These are phyloP conservation scores for Acronicta alni DNA, from an alignment of 2,888 invertebrate genomes.

Conservation along the genomic window DNA sequence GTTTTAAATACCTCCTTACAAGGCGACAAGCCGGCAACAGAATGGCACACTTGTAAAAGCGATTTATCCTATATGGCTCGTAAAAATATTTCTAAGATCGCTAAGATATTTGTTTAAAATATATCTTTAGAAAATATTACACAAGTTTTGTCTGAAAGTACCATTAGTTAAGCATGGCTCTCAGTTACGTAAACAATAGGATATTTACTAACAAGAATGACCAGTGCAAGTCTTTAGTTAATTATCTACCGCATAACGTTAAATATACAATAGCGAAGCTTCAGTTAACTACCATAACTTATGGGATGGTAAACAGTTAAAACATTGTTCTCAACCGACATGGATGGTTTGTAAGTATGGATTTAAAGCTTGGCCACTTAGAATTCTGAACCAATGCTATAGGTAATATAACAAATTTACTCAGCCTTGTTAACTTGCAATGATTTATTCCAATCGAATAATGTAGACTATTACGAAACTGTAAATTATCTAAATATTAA, in stretches of 20 bases:
- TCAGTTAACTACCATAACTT: not conserved
- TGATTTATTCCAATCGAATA: too few species aligned
- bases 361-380: not conserved
- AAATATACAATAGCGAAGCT: not conserved
- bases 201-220: not conserved
- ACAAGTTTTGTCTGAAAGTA: not conserved
- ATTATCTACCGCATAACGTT: not conserved
- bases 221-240: not conserved
- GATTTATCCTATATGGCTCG: conserved; percentile 6
- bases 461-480: too few species aligned
- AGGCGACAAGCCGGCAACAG: conserved; percentile 30
- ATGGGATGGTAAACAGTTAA: not conserved
- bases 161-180: not conserved
- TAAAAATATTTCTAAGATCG: not conserved
- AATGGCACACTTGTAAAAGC: conserved; percentile 1
- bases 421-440: too few species aligned
- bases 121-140: conserved; percentile 1
- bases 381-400: too few species aligned
- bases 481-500: too few species aligned
- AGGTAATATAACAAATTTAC: too few species aligned
- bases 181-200: conserved; percentile 1
- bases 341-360: not conserved
- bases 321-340: not conserved
- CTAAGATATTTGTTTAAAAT: conserved; percentile 1
- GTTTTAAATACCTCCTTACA: conserved; percentile 37